Evolutionary conservation across 2,113 vertebrate genomes (phyloP), one percentile per base, ranked within the genome.

Genomic region (Neodontobutis hainanensis): DNA sequence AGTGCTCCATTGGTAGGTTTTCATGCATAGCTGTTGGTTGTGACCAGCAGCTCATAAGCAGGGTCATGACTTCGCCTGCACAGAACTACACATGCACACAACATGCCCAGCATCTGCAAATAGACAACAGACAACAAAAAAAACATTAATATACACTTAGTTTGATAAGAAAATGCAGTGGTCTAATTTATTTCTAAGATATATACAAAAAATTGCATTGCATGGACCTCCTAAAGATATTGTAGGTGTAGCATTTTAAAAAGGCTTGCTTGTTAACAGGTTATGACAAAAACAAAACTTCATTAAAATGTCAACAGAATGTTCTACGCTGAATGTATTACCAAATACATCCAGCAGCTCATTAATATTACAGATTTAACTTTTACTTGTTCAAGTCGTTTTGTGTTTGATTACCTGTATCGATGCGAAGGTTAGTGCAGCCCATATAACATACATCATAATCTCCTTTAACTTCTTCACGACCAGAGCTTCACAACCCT

Each of bases 371-470:
- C 1, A 27, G 19, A 27, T 27, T 27, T 27, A 27, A 1, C 19
- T 27, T 27, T 5, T 32, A 12, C 34, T 46, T 11, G 44, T 32
- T 8, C 6, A 6, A 43, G 27, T 12, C 1, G 16, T 3, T 7
- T n/a, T 42, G 4, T 57, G 38, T 11, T 43, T 58, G 15, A 42
- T 92, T 87, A 99, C 97, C 95, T 98, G 97, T 91, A 98, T 96
- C 19, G 95, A 94, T 71, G 97, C 95, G 86, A 98, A 99, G 0
- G 94, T 96, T 83, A 99, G 79, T 0, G 96, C 96, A 40, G 96
- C 95, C 95, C 95, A 98, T 86, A 99, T 98, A 62, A 99, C 96
- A 27, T 96, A 97, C 96, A 98, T 98, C 96, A 99, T 97, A 64
- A 99, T 98, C 82, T 99, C 95, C 62, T 99, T 96, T 43, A 98